Percentiles rank a stretch among this genome's conserved stretches.
Evolutionary conservation across 2,113 vertebrate species (phyloP).

Genomic region (Bubo scandiacus): DNA sequence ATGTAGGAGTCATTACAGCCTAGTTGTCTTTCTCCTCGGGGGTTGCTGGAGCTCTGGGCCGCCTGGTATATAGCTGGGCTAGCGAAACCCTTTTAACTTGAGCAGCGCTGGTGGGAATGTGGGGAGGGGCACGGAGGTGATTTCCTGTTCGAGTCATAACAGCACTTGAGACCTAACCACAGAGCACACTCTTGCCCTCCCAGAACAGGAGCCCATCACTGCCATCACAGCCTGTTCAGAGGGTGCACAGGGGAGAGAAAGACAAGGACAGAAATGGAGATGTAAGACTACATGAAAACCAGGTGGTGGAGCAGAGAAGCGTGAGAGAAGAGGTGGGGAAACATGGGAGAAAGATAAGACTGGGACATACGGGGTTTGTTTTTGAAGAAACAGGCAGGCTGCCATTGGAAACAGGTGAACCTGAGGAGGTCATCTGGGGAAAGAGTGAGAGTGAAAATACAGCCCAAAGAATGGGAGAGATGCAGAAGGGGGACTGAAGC

Average conservation of each 20-base stretch:
- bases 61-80: not conserved
- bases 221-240: not conserved
- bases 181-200: not conserved
- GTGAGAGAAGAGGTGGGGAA: not conserved
- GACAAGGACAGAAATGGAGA: not conserved
- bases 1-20: accelerated
- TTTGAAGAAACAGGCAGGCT: not conserved
- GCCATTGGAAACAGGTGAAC: not conserved
- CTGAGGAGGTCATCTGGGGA: not conserved
- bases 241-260: not conserved
- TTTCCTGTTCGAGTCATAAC: slow-evolving; percentile 37
- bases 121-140: not conserved
- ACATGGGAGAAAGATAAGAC: not conserved
- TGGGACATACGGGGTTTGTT: not conserved
- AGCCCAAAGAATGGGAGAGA: not conserved
- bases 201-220: not conserved
- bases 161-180: not conserved
- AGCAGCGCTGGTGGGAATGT: not conserved
- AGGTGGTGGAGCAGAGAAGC: not conserved
- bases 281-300: not conserved
- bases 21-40: not conserved
- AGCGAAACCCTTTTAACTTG: not conserved
- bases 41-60: not conserved
- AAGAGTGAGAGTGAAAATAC: not conserved
- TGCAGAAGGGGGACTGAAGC: not conserved